phyloP scores from a whole-genome alignment of 2,888 invertebrate genomes.

The Pristionchus exspectatus region DNA sequence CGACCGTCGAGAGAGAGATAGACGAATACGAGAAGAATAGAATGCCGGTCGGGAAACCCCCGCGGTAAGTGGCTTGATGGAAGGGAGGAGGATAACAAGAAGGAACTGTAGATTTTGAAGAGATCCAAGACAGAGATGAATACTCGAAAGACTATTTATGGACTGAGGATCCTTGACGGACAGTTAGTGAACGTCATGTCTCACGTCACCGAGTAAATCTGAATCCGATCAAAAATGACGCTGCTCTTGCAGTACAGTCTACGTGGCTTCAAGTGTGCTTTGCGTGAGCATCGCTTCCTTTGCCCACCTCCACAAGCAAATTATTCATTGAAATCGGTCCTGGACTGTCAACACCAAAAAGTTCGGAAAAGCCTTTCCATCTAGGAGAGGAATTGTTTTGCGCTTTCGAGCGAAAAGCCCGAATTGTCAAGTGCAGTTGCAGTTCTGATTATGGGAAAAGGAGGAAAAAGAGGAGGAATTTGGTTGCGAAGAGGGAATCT shows the following conservation, averaged over 20 bases:
- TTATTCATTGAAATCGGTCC: conserved; percentile 30
- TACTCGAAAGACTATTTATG: neutral
- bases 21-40: neutral
- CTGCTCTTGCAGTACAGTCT: no score
- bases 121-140: neutral
- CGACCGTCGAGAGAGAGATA: neutral
- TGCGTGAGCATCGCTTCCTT: neutral
- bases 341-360: conserved; percentile 37
- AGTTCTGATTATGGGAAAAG: conserved; percentile 5
- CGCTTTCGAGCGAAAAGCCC: neutral
- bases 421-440: neutral
- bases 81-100: neutral
- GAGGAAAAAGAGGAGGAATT: neutral
- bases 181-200: no score
- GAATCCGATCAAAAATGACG: no score
- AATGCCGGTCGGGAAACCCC: conserved; percentile 10
- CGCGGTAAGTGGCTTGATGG: conserved; percentile 29
- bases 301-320: neutral
- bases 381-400: neutral
- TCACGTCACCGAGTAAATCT: no score
- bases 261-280: no score
- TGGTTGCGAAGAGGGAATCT: neutral
- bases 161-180: neutral
- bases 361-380: conserved; percentile 20
- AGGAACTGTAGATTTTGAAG: neutral